Percentiles rank a stretch among this genome's conserved stretches.
These are phyloP conservation scores for Lasioglossum figueresi DNA, from an alignment of 2,888 invertebrate species.

Conservation along the genomic window DNA sequence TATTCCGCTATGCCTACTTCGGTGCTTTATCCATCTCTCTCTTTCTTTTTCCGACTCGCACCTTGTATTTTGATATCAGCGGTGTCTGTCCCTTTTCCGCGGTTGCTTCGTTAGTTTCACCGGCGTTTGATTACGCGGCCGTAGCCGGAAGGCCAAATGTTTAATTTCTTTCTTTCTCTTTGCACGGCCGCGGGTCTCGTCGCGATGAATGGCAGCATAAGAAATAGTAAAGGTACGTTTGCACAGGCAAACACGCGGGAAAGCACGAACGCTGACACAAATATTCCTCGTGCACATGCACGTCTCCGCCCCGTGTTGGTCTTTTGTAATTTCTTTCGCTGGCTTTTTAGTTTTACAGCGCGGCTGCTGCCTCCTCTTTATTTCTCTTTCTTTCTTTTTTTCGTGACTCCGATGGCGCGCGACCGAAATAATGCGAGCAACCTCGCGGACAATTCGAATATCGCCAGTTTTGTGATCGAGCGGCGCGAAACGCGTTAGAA, in stretches of 20 bases:
- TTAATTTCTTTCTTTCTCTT: conserved; percentile 77
- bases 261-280: conserved; percentile 14
- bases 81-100: conserved; percentile 24
- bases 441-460: neutral
- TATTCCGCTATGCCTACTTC: conserved; percentile 44
- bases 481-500: neutral
- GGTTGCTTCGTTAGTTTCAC: conserved; percentile 60
- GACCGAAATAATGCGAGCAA: conserved; percentile 47
- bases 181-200: conserved; percentile 58
- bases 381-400: neutral
- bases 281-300: neutral
- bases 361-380: conserved; percentile 43
- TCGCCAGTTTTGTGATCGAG: neutral
- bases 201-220: conserved; percentile 66
- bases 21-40: conserved; percentile 1
- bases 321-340: conserved; percentile 60
- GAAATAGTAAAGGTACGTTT: conserved; percentile 62
- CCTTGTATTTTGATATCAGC: conserved; percentile 60
- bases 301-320: conserved; percentile 9
- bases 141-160: conserved; percentile 73
- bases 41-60: conserved; percentile 6
- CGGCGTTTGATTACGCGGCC: conserved; percentile 75
- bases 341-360: conserved; percentile 57
- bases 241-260: conserved; percentile 30
- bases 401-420: neutral